Evolutionary conservation across 2,888 invertebrate genomes (phyloP).

Genomic region (Microplitis manilae): DNA sequence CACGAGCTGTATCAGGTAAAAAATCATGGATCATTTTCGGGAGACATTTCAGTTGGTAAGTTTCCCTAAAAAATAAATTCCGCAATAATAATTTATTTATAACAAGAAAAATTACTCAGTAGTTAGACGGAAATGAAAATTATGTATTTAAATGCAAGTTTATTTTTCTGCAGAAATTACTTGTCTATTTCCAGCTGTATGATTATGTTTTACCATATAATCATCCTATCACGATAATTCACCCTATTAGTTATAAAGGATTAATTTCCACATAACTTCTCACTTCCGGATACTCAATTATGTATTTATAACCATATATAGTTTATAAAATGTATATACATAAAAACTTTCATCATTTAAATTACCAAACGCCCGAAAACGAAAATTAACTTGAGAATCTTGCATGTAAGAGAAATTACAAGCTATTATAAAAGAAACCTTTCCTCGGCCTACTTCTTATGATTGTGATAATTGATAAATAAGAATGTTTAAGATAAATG

Average conservation of each 20-base stretch:
- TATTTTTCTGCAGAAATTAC: no score
- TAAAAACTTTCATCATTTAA: not conserved
- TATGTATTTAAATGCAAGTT: no score
- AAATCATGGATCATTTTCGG: constrained; percentile 57
- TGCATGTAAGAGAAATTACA: not conserved
- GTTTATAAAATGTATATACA: not conserved
- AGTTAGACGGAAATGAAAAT: not conserved
- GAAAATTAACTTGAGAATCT: not conserved
- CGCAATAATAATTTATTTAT: not conserved
- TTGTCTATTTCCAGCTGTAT: not conserved
- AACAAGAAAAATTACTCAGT: not conserved
- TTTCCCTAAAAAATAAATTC: not conserved
- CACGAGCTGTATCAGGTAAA: constrained; percentile 49
- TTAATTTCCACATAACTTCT: not conserved
- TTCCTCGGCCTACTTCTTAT: not conserved
- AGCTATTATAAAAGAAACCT: not conserved
- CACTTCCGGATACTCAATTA: not conserved
- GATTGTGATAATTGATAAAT: constrained; percentile 8
- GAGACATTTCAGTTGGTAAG: constrained; percentile 63
- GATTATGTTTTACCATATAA: not conserved
- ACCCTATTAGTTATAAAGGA: constrained; percentile 9
- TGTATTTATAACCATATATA: not conserved
- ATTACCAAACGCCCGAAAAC: not conserved
- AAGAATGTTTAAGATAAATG: constrained; percentile 2
- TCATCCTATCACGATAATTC: constrained; percentile 18